Percentiles rank a stretch among this genome's conserved stretches.
Evolutionary conservation across 2,888 invertebrate species (phyloP).

Genomic region (Amaurobius ferox): DNA sequence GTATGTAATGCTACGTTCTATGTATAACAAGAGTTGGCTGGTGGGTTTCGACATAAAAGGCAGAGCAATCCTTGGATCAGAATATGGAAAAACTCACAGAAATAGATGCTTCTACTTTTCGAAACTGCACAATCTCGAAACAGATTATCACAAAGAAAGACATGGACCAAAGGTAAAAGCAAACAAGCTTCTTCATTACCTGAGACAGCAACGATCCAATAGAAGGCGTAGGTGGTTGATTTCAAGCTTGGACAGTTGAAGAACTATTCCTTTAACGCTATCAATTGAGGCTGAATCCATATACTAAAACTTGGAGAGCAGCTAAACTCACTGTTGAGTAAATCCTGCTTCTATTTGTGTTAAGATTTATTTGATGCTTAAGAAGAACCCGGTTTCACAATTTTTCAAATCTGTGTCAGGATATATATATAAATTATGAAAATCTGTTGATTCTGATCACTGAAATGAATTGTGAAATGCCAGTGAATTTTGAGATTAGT

Average conservation of each 20-base stretch:
- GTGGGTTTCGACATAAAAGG: constrained; percentile 69
- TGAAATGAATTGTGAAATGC: too few species aligned
- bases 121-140: neutral
- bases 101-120: constrained; percentile 36
- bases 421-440: neutral
- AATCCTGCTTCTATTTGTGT: too few species aligned
- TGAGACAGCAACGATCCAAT: neutral
- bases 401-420: neutral
- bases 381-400: neutral
- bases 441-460: too few species aligned
- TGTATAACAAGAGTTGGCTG: constrained; percentile 34
- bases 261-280: neutral
- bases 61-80: constrained; percentile 54
- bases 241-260: neutral
- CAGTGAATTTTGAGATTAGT: too few species aligned
- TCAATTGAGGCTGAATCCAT: too few species aligned
- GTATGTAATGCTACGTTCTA: constrained; percentile 1
- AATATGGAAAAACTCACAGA: neutral
- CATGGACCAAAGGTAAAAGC: neutral
- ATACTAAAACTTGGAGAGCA: too few species aligned
- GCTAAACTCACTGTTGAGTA: too few species aligned
- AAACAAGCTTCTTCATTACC: neutral
- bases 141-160: neutral
- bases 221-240: neutral
- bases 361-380: neutral